Evolutionary conservation across 2,888 invertebrate species (phyloP), one percentile per base, ranked within the genome.

Genomic region (Andricus quercusramuli): DNA sequence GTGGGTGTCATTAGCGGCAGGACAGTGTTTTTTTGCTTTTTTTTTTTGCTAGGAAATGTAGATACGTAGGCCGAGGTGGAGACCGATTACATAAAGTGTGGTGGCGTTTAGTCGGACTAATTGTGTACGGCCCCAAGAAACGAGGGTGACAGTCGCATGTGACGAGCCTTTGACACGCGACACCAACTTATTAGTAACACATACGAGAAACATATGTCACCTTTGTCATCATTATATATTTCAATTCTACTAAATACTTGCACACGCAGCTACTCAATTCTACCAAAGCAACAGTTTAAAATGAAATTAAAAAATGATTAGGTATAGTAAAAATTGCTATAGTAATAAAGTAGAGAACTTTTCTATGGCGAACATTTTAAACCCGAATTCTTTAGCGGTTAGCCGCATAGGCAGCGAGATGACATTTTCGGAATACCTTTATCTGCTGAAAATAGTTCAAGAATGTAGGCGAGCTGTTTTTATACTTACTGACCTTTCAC

Each of bases 41-140:
- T 84, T 84, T 83, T 80, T 83, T 83, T 82, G 65, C 78, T 68
- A 82, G 68, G 79, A 80, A 78, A 83, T 79, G 79, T 79, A 74
- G 25, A 29, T 78, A 67, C 70, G 74, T 80, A 79, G 74, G 65
- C 82, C 65, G 80, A 80, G 80, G 79, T 77, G 80, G 22, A 81
- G 67, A 87, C 84, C 87, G 88, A 90, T 90, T 87, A 88, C 85
- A 85, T 85, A 86, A 90, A 90, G 90, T 89, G 90, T 90, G 88
- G 89, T 85, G 87, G 88, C 86, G 89, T 90, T 90, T 90, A 90
- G 90, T 87, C 81, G 84, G 83, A 83, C 89, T 90, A 90, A 90
- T 90, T 90, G 89, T 84, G 82, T 80, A 44, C 82, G 82, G 82
- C 79, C 82, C 82, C 81, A 62, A 82, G 79, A 81, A 82, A 80